Conservation (phyloP, 2,888 invertebrate species). For the Barypeithes pellucidus region DNA sequence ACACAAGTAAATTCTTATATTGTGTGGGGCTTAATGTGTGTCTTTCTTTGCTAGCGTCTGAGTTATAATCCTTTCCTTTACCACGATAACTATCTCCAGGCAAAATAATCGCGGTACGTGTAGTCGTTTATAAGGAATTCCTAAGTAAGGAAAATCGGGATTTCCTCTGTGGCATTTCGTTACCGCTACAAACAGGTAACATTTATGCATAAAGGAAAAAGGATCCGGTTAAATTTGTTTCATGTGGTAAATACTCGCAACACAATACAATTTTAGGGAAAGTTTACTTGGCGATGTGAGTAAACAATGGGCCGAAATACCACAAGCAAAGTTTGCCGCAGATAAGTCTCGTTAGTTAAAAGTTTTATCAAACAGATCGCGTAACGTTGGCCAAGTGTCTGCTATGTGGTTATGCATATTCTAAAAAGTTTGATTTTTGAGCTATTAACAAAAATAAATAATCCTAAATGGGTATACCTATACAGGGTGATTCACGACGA, state of each 20-base stretch:
- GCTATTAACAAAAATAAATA: too few relatives aligned
- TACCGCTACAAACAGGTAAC: neutral
- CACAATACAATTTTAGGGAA: neutral
- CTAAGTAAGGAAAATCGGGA: neutral
- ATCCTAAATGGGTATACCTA: too few relatives aligned
- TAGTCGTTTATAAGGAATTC: neutral
- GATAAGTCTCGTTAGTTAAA: neutral
- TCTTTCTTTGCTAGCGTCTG: too few relatives aligned
- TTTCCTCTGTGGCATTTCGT: neutral
- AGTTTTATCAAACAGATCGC: neutral
- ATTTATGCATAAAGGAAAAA: neutral
- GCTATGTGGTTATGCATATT: too few relatives aligned
- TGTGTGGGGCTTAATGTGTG: too few relatives aligned
- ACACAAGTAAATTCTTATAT: too few relatives aligned
- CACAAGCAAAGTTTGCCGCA: neutral
- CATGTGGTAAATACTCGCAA: constrained; percentile 1
- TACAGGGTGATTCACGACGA: too few relatives aligned
- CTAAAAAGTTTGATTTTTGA: too few relatives aligned
- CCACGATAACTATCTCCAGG: neutral
- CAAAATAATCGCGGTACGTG: neutral
- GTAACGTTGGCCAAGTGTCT: neutral
- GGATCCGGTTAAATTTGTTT: neutral
- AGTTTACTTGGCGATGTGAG: neutral
- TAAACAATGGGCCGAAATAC: neutral
- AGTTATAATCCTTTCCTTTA: too few relatives aligned